phyloP scores from a whole-genome alignment of 2,797 vertebrate genomes.

The Takifugu ocellatus region DNA sequence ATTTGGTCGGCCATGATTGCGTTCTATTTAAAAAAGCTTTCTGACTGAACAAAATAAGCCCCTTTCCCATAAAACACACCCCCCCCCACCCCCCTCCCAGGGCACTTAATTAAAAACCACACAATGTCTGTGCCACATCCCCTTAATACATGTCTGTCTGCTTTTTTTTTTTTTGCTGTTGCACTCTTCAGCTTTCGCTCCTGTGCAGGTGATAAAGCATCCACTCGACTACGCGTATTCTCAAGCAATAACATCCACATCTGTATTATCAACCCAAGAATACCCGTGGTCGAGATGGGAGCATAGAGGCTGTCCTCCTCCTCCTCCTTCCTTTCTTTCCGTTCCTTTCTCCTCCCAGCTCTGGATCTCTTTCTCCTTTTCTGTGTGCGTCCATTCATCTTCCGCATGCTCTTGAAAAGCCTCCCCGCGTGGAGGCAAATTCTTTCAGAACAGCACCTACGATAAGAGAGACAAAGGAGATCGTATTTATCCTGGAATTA shows the following conservation, averaged over 20 bases:
- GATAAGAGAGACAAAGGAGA: slow-evolving; percentile 54
- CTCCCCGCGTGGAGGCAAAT: slow-evolving; percentile 38
- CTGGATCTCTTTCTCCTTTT: slow-evolving; percentile 30
- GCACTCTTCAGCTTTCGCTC: slow-evolving; percentile 36
- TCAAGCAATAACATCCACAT: slow-evolving; percentile 79
- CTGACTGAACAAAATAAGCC: slow-evolving; percentile 43
- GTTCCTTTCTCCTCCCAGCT: slow-evolving; percentile 18
- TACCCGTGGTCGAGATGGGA: slow-evolving; percentile 75
- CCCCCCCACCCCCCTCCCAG: slow-evolving; percentile 7
- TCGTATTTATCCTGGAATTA: slow-evolving; percentile 47
- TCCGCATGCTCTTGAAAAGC: slow-evolving; percentile 33
- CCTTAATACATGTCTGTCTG: slow-evolving; percentile 18
- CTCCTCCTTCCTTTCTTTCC: slow-evolving; percentile 12
- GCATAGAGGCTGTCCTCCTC: slow-evolving; percentile 54
- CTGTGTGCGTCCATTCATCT: slow-evolving; percentile 34
- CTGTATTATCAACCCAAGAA: slow-evolving; percentile 80
- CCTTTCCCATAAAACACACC: slow-evolving; percentile 33
- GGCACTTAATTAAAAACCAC: slow-evolving; percentile 33
- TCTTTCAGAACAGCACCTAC: slow-evolving; percentile 48
- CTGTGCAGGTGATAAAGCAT: slow-evolving; percentile 55
- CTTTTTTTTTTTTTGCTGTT: not conserved
- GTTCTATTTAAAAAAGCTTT: slow-evolving; percentile 33
- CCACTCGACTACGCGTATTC: slow-evolving; percentile 78
- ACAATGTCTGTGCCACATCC: slow-evolving; percentile 20
- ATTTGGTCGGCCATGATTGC: slow-evolving; percentile 41